Percentiles rank a stretch among this genome's conserved stretches.
These are phyloP conservation scores for Lordiphosa collinella DNA, from an alignment of 1,140 invertebrate species.

Conservation along the genomic window DNA sequence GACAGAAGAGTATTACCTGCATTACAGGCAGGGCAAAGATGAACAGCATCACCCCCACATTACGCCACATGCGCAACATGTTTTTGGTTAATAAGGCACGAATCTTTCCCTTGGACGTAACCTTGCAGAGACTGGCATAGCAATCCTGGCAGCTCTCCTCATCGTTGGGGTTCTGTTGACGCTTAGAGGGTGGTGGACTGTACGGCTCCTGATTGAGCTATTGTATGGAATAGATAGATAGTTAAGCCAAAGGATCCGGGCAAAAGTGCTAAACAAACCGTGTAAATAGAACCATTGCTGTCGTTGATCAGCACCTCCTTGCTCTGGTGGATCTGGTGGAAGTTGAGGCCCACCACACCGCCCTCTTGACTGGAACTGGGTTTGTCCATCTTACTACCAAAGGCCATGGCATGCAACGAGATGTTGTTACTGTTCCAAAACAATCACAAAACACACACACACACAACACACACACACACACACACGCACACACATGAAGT, in stretches of 20 bases:
- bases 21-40: conserved; percentile 94
- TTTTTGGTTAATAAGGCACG: conserved; percentile 94
- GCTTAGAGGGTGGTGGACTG: conserved; percentile 63
- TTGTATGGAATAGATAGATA: not conserved
- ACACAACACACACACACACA: conserved; percentile 22
- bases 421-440: conserved; percentile 84
- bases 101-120: conserved; percentile 85
- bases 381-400: conserved; percentile 88
- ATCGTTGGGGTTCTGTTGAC: conserved; percentile 68
- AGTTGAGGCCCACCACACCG: conserved; percentile 91
- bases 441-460: conserved; percentile 35
- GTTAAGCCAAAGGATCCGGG: not conserved
- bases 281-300: conserved; percentile 83
- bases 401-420: conserved; percentile 88
- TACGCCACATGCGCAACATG: conserved; percentile 94
- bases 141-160: conserved; percentile 78
- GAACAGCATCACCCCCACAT: conserved; percentile 94
- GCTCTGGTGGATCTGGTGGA: conserved; percentile 93
- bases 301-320: conserved; percentile 92
- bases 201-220: conserved; percentile 76
- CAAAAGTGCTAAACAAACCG: conserved; percentile 64
- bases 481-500: conserved; percentile 15
- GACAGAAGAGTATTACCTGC: conserved; percentile 97
- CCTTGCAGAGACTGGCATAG: conserved; percentile 61
- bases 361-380: conserved; percentile 91